Evolutionary conservation across 1,140 invertebrate species (phyloP).

Genomic region (Dermatophagoides farinae): DNA sequence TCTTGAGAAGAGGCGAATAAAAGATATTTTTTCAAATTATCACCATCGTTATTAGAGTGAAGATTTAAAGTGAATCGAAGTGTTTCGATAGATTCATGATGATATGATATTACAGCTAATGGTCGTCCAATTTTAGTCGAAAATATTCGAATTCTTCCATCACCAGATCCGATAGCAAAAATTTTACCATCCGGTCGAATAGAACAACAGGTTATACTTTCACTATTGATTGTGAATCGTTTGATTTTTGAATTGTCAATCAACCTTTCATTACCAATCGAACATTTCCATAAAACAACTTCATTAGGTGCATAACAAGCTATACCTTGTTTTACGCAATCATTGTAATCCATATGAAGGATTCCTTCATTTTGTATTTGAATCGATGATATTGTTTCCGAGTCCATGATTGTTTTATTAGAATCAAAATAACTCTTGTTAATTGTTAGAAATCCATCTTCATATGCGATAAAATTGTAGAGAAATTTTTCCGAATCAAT

Average conservation of each 20-base stretch:
- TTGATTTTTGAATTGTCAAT: neutral
- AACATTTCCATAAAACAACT: neutral
- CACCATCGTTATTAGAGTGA: neutral
- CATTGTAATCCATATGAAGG: constrained; percentile 1
- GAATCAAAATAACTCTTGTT: neutral
- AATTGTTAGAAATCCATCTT: neutral
- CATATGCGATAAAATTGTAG: neutral
- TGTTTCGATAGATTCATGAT: constrained; percentile 18
- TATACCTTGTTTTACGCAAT: neutral
- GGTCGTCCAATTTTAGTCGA: constrained; percentile 51
- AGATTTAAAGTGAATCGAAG: neutral
- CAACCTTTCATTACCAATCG: neutral
- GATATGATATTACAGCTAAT: constrained; percentile 42
- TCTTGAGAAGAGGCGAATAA: constrained; percentile 16
- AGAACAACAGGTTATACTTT: constrained; percentile 44
- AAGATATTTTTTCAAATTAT: neutral
- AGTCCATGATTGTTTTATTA: neutral
- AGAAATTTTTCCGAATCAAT: neutral
- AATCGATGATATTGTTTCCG: neutral
- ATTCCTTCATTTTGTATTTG: neutral
- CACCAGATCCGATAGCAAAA: constrained; percentile 50
- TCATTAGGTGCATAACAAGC: neutral
- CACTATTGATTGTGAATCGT: constrained; percentile 29
- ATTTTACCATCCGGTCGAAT: constrained; percentile 49
- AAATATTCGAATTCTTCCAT: constrained; percentile 48